Evolutionary conservation across 2,888 invertebrate genomes (phyloP), one percentile per base, ranked within the genome.

Genomic region (Busseola fusca): DNA sequence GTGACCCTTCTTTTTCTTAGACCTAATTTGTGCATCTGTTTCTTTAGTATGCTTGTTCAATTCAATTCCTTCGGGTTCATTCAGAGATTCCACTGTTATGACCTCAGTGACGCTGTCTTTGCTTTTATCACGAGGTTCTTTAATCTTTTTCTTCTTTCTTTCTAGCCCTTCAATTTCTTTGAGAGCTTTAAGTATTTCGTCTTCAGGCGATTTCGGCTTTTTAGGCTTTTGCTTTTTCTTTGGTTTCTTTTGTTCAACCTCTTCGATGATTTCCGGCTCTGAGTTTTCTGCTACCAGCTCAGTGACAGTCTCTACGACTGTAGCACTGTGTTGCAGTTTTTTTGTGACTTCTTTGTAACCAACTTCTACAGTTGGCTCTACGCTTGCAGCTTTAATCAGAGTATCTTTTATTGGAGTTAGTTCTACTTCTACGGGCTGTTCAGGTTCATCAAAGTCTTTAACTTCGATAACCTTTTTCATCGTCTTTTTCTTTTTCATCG

Each of bases 81-180:
- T 64, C 1, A 45, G 45, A 54, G 62, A 62, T 54, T 84, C 83
- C 14, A 63, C 18, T 48, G 68, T 65, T 16, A 69, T 59, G 5
- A 73, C 37, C 30, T 84, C 84, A 67, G 78, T 48, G 10, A 69
- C 57, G 59, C 70, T 80, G 34, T 91, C 91, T 81, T 88, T 90
- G 74, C 83, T 88, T 56, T 88, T 90, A 56, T 93, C 92, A 50
- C 82, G 81, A 48, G 69, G 34, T 54, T 91, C 91, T 83, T 91
- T 93, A 0, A 64, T 71, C 84, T 91, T 93, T 85, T 92, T 95
- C 87, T 94, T 95, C 82, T 74, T 76, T 74, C 89, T 93, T 60
- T 92, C 90, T 48, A 88, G 87, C 65, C 91, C 93, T 80, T 94
- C 94, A 64, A 95, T 95, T 87, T 95, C 95, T 88, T 94, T 95